Conservation (phyloP, 2,888 invertebrate species). For the Rhimphoctona megacephalus region DNA sequence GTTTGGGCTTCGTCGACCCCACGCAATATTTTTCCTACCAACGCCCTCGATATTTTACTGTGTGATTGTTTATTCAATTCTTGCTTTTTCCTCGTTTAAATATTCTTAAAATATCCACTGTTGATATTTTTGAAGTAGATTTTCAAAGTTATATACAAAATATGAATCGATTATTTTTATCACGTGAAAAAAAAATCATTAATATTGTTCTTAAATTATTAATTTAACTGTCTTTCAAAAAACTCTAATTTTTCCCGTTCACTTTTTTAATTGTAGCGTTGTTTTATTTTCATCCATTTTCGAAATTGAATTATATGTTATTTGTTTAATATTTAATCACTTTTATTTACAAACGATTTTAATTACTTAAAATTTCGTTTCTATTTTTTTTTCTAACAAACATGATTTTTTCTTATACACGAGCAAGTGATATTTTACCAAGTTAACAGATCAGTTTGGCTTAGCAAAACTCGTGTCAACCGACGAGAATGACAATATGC, state of each 20-base stretch:
- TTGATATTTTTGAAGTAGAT: not conserved
- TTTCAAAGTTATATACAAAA: not conserved
- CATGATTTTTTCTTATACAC: not conserved
- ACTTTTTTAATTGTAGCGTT: no score
- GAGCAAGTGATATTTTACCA: not conserved
- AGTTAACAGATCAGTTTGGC: conserved; percentile 35
- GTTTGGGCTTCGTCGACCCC: conserved; percentile 26
- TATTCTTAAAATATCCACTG: not conserved
- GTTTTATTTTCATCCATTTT: not conserved
- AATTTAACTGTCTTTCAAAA: no score
- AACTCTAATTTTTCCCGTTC: no score
- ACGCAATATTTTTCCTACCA: conserved; percentile 44
- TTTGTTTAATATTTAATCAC: not conserved
- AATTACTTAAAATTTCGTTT: not conserved
- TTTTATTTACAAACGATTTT: no score
- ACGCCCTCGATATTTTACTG: conserved; percentile 25
- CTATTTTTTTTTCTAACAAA: not conserved
- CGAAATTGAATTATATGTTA: not conserved
- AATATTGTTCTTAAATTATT: no score
- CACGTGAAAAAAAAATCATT: not conserved
- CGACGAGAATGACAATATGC: conserved; percentile 38
- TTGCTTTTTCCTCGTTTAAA: not conserved
- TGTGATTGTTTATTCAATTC: conserved; percentile 2
- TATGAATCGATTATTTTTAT: not conserved
- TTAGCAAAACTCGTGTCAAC: conserved; percentile 38